phyloP scores from a whole-genome alignment of 1,140 invertebrate genomes.

The Ptiloglossa arizonensis region DNA sequence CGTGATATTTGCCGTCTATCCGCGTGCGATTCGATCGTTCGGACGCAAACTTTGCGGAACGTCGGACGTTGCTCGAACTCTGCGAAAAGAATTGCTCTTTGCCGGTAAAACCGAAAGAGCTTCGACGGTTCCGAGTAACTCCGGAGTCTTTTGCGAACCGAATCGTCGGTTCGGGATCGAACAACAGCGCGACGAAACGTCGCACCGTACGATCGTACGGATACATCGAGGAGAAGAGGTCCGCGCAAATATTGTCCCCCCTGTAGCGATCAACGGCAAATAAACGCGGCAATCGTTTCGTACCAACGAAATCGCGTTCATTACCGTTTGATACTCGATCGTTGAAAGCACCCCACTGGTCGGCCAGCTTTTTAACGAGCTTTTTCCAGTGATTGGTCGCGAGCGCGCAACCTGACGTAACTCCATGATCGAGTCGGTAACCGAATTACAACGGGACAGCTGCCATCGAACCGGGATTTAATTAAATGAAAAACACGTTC shows the following conservation, averaged over 20 bases:
- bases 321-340: conserved; percentile 19
- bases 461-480: background rate
- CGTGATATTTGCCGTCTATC: too few species aligned
- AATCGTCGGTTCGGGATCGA: too few species aligned
- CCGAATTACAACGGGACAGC: background rate
- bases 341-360: conserved; percentile 3
- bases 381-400: background rate
- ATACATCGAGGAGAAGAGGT: background rate
- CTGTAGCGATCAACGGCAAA: background rate
- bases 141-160: too few species aligned
- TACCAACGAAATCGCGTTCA: conserved; percentile 14
- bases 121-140: too few species aligned
- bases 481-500: conserved; percentile 39
- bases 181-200: too few species aligned
- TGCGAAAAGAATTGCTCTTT: too few species aligned
- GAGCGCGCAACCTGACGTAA: background rate
- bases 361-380: background rate
- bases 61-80: too few species aligned
- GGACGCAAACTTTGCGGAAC: too few species aligned
- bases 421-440: background rate
- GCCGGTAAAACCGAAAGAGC: too few species aligned
- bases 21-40: too few species aligned
- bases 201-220: background rate
- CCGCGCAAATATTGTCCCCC: background rate
- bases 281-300: background rate